Conservation (phyloP, 2,888 invertebrate species). For the Myopa tessellatipennis region DNA sequence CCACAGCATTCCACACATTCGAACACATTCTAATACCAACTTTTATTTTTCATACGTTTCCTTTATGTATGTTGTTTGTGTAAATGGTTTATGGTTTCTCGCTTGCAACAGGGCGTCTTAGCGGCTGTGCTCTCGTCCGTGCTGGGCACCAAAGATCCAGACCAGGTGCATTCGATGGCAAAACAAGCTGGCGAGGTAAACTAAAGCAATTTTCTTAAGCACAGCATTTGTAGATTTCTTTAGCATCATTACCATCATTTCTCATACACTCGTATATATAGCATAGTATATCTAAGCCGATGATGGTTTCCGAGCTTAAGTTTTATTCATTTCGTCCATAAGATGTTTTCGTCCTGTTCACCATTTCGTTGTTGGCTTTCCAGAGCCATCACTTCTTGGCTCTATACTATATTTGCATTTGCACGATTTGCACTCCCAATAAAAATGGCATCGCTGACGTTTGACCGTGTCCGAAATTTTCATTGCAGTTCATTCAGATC, state of each 20-base stretch:
- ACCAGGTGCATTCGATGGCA: conserved; percentile 93
- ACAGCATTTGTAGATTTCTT: conserved; percentile 16
- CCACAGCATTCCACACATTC: conserved; percentile 23
- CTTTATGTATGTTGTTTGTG: conserved; percentile 30
- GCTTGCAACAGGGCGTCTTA: conserved; percentile 86
- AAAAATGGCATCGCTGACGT: conserved; percentile 9
- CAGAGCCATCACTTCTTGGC: conserved; percentile 4
- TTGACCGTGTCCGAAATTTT: conserved; percentile 37
- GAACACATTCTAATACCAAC: conserved; percentile 23
- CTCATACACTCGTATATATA: conserved; percentile 6
- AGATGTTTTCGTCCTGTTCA: neutral
- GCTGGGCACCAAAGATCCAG: conserved; percentile 91
- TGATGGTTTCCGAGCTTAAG: neutral
- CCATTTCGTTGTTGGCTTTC: conserved; percentile 18
- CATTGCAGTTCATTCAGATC: conserved; percentile 86
- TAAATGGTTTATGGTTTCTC: conserved; percentile 58
- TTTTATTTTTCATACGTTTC: conserved; percentile 32
- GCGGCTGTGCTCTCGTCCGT: conserved; percentile 90
- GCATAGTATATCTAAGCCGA: conserved; percentile 1
- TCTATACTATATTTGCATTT: neutral
- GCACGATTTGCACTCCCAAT: conserved; percentile 5
- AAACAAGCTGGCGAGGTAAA: conserved; percentile 95
- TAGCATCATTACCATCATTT: conserved; percentile 10
- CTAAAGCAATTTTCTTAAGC: conserved; percentile 32
- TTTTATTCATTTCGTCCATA: too few species aligned